Percentiles rank a stretch among this genome's conserved stretches.
Evolutionary conservation across 1,140 invertebrate species (phyloP).

Genomic region (Myzus persicae): DNA sequence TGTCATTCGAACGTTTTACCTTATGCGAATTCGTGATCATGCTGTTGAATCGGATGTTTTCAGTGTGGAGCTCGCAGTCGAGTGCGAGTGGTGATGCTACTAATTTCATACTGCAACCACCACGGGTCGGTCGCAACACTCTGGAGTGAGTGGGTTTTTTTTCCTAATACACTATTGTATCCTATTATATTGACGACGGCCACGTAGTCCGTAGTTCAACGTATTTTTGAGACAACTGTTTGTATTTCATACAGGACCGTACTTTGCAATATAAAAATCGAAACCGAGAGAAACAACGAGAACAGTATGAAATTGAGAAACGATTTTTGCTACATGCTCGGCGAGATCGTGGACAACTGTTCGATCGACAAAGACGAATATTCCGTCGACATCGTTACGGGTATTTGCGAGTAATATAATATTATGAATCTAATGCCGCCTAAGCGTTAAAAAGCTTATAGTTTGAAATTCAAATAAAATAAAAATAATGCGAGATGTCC

Average conservation of each 20-base stretch:
- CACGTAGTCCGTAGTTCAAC: too few relatives aligned
- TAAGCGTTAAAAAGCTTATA: too few relatives aligned
- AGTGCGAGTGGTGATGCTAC: neutral
- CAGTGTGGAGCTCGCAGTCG: neutral
- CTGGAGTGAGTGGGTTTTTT: slow-evolving; percentile 1
- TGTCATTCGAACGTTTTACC: neutral
- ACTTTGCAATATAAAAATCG: neutral
- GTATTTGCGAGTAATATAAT: neutral
- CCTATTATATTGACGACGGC: too few relatives aligned
- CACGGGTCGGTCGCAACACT: neutral
- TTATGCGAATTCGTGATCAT: neutral
- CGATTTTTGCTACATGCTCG: neutral
- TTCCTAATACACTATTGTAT: too few relatives aligned
- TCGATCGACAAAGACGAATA: neutral
- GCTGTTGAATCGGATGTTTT: slow-evolving; percentile 6
- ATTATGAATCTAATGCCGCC: neutral
- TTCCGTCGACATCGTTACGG: neutral
- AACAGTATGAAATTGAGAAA: slow-evolving; percentile 1
- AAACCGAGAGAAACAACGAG: neutral
- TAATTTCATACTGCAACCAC: neutral
- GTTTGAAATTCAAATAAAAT: too few relatives aligned
- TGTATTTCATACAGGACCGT: neutral
- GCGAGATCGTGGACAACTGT: neutral
- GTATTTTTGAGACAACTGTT: neutral
- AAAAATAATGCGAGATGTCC: too few relatives aligned